Percentiles rank a stretch among this genome's conserved stretches.
Conservation (phyloP, 2,797 vertebrate species). For the Macropus fuliginosus region DNA sequence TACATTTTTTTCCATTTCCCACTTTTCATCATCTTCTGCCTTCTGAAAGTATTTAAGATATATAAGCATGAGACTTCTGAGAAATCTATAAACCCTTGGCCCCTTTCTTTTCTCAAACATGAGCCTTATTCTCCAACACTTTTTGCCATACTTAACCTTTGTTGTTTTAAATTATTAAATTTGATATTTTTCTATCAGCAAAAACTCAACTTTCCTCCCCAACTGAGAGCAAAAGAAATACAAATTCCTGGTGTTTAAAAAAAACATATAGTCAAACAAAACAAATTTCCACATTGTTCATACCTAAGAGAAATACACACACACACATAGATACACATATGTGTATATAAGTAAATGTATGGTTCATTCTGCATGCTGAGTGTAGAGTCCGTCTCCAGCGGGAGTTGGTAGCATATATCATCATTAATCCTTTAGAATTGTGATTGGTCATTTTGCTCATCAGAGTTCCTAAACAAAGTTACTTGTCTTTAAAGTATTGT, state of each 20-base stretch:
- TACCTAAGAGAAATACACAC: neutral
- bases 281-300: no score
- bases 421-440: neutral
- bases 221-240: neutral
- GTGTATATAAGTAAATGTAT: neutral
- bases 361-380: no score
- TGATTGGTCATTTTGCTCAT: neutral
- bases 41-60: neutral
- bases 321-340: no score
- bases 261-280: neutral
- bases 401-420: no score
- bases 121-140: neutral
- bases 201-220: neutral
- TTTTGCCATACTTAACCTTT: neutral
- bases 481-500: neutral
- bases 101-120: neutral
- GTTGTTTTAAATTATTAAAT: neutral
- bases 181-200: no score
- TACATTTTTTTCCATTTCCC: neutral
- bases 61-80: neutral
- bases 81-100: neutral
- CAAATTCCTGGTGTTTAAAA: no score
- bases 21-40: neutral
- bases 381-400: no score
- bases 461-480: neutral